These are phyloP conservation scores for Theonella swinhoei DNA, from an alignment of 37 sponge, comb jelly and placozoan genomes.

Conservation along the genomic window DNA sequence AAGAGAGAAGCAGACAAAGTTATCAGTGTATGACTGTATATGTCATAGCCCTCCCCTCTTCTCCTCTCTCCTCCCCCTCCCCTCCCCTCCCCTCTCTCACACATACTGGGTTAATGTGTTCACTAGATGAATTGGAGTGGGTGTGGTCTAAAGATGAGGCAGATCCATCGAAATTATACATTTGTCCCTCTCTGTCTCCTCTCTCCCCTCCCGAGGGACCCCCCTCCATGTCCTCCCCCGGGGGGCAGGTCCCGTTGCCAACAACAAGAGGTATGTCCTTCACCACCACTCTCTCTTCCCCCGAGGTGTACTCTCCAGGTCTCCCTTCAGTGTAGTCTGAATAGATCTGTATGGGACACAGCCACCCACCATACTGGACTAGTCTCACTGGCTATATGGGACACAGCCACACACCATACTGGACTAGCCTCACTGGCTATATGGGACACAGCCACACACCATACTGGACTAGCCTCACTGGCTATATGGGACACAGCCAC, in stretches of 20 bases:
- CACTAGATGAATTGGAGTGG: background rate
- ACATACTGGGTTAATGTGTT: too few species aligned
- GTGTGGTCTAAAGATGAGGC: background rate
- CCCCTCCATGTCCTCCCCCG: background rate
- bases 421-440: background rate
- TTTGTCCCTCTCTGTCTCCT: too few species aligned
- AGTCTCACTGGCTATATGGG: too few species aligned
- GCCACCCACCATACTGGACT: background rate
- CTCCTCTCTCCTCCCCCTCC: too few species aligned
- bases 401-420: too few species aligned
- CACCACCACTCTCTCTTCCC: slow-evolving; percentile 27
- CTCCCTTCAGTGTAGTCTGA: slow-evolving; percentile 44
- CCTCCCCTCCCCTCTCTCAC: too few species aligned
- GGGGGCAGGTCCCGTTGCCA: background rate
- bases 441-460: too few species aligned
- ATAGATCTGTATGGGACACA: slow-evolving; percentile 29
- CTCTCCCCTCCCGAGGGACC: background rate
- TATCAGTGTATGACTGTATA: too few species aligned
- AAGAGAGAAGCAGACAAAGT: too few species aligned
- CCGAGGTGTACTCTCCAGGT: slow-evolving; percentile 34
- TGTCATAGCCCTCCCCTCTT: too few species aligned
- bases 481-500: too few species aligned
- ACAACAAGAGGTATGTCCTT: slow-evolving; percentile 18
- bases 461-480: too few species aligned
- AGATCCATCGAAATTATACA: background rate